A percentile compares a stretch with the other conserved stretches of the same genome.
These are phyloP conservation scores for Sebastes baramenuke DNA, from an alignment of 2,797 vertebrate species.

Conservation along the genomic window DNA sequence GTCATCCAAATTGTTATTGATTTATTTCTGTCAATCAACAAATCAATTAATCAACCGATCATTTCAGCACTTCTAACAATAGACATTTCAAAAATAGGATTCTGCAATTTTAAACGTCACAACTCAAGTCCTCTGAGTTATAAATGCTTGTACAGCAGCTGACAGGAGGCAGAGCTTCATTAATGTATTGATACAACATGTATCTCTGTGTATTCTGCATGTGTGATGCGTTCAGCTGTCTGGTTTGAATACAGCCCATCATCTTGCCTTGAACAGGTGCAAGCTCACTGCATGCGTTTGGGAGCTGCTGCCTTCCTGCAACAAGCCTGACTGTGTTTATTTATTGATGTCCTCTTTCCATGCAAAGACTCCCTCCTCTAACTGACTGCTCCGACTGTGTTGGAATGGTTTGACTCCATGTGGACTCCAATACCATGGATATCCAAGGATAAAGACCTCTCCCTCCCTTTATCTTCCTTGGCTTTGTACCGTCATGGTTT, in stretches of 20 bases:
- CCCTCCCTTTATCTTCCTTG: not conserved
- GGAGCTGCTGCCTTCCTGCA: not conserved
- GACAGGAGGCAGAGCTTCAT: not conserved
- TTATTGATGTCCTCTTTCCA: slow-evolving; percentile 24
- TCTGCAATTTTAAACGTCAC: no score
- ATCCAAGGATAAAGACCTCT: slow-evolving; percentile 33
- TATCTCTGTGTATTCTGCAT: not conserved
- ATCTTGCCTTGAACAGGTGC: not conserved
- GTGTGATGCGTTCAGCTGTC: not conserved
- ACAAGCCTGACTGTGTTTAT: slow-evolving; percentile 4
- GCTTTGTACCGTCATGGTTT: slow-evolving; percentile 37
- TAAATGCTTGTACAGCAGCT: not conserved
- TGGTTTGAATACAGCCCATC: not conserved
- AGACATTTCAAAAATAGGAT: not conserved
- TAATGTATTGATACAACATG: not conserved
- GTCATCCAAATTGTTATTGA: not conserved
- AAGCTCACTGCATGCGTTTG: not conserved
- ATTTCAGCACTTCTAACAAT: not conserved
- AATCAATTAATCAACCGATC: not conserved
- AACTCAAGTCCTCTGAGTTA: not conserved
- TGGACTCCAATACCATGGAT: slow-evolving; percentile 35
- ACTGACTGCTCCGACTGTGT: not conserved
- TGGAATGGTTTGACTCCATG: not conserved
- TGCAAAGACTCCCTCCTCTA: slow-evolving; percentile 1
- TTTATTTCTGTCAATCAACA: not conserved